Conservation (phyloP, 1,140 invertebrate species). For the Pentalonia nigronervosa region DNA sequence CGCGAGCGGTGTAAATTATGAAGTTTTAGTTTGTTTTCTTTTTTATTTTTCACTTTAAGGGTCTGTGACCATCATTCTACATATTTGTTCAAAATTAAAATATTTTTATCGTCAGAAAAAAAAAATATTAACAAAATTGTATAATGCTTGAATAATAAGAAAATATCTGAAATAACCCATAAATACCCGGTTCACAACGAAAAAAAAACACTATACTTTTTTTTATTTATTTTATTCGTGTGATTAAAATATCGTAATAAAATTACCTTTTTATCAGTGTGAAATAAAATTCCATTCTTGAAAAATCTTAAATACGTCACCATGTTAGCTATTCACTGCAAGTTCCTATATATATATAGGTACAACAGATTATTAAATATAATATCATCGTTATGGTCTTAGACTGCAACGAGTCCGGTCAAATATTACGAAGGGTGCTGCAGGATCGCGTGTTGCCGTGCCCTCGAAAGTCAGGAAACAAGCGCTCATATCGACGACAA, state of each 20-base stretch:
- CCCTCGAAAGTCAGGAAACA: neutral
- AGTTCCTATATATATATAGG: no score
- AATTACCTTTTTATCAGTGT: neutral
- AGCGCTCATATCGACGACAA: neutral
- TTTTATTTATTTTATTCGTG: neutral
- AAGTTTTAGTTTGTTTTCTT: neutral
- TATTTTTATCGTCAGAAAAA: neutral
- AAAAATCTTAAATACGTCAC: neutral
- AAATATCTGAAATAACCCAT: neutral
- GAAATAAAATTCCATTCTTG: neutral
- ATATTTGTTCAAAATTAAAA: slow-evolving; percentile 1
- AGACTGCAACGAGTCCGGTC: neutral
- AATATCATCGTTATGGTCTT: neutral
- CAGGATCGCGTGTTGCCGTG: neutral
- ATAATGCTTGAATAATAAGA: neutral
- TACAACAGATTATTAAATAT: no score
- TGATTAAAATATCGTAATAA: neutral
- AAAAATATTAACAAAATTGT: neutral
- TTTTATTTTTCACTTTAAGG: neutral
- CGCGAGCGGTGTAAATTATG: neutral
- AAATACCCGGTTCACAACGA: neutral
- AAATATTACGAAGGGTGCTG: neutral
- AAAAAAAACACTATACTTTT: neutral
- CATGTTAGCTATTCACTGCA: neutral
- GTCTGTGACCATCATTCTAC: neutral